Percentiles rank a stretch among this genome's conserved stretches.
Conservation (phyloP, 2,888 invertebrate genomes). For the Meloe dianella region DNA sequence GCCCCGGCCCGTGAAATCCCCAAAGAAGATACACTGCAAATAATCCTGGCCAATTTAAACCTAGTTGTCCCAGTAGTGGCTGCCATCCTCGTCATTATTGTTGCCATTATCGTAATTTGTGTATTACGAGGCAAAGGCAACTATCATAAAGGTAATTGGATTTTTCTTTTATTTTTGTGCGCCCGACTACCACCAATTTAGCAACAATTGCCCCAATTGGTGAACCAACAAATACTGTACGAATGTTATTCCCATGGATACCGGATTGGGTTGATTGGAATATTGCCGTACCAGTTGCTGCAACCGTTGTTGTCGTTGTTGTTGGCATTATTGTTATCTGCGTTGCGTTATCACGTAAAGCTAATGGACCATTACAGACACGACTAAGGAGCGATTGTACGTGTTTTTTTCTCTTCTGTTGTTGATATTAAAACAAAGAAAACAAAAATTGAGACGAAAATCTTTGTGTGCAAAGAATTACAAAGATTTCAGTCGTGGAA, state of each 20-base stretch:
- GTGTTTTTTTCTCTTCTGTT: too few relatives aligned
- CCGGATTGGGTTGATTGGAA: conserved; percentile 89
- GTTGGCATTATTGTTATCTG: conserved; percentile 91
- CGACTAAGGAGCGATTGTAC: conserved; percentile 86
- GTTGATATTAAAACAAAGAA: background rate
- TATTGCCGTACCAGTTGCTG: conserved; percentile 88
- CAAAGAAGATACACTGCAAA: conserved; percentile 84
- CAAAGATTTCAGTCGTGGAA: background rate
- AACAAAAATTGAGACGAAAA: background rate
- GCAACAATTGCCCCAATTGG: conserved; percentile 83
- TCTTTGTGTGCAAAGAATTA: background rate
- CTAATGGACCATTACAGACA: conserved; percentile 69
- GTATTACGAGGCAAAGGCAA: conserved; percentile 85
- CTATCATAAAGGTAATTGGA: conserved; percentile 77
- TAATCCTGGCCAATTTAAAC: conserved; percentile 88
- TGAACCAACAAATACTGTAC: conserved; percentile 59
- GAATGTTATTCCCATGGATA: conserved; percentile 75
- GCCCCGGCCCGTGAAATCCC: conserved; percentile 88
- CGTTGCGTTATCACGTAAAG: conserved; percentile 82
- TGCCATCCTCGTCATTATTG: conserved; percentile 89
- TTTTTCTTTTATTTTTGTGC: conserved; percentile 49
- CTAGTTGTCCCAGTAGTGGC: conserved; percentile 93
- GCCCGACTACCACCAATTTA: conserved; percentile 50
- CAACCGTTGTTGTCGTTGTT: conserved; percentile 87
- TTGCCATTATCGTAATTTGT: conserved; percentile 92